Base-by-base conservation (phyloP, 1,140 invertebrate genomes). In the Sitobion miscanthi region DNA sequence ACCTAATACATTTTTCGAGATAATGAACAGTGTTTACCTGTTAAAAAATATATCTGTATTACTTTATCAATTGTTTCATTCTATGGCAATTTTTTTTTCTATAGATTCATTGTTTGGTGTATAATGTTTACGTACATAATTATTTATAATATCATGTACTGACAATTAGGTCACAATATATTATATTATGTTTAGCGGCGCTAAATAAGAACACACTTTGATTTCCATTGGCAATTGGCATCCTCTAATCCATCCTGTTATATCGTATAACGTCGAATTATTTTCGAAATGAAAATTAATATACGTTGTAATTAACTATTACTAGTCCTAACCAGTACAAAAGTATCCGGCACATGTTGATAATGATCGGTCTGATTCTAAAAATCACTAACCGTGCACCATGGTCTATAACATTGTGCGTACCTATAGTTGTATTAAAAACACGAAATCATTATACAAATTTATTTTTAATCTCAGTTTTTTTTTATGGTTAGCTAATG, bases 281-380 rank as follows among this genome's bases (percentile, higher is more conserved):
- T 90, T 90, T 90, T 69, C 38, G 25, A 47, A 47, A 90, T 69
- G 57, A 45, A 6, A 90, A 90, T 62, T 69, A 45, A 45, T 25
- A n/a, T 25, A 42, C 14, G 54, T 30, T 30, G 57, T 90, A 69
- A 90, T 90, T 90, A 69, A 69, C 88, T 57, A 69, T 90, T 90
- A 45, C 89, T 25, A 42, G 89, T 45, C 42, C 25, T 42, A 69
- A 42, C 88, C 88, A 42, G 87, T 35, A 54, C 52, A 21, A 62
- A 90, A 90, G 57, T 69, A 90, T 90, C 30, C 57, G 89, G 89
- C 54, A 20, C 89, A 38, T 17, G 57, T 90, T 90, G 89, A 90
- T 90, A 90, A 90, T 90, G 89, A 90, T 90, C 89, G 54, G 54
- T 69, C 89, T 69, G 52, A 69, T 45, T 90, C 23, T 45, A 49